These are phyloP conservation scores for Camponotus fellah DNA, from an alignment of 2,888 invertebrate species.

Conservation along the genomic window DNA sequence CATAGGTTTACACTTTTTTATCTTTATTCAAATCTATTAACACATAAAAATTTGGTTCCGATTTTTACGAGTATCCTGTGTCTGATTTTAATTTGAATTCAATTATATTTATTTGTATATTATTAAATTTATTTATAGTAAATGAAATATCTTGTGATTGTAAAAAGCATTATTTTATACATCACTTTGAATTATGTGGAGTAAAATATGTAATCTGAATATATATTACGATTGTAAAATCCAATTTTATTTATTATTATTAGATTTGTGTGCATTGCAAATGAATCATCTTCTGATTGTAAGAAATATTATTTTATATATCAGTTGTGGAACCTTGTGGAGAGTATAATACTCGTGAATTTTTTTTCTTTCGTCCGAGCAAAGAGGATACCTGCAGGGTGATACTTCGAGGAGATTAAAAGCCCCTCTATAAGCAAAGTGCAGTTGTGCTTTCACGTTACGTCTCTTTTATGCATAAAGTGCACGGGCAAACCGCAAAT, in stretches of 20 bases:
- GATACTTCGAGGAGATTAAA: constrained; percentile 62
- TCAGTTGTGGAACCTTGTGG: not conserved
- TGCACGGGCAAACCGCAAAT: constrained; percentile 70
- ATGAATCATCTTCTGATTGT: too few relatives aligned
- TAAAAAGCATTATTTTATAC: constrained; percentile 9
- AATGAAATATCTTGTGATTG: too few relatives aligned
- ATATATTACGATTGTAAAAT: too few relatives aligned
- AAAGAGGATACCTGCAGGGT: constrained; percentile 45
- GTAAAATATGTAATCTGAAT: too few relatives aligned
- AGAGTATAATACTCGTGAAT: constrained; percentile 7
- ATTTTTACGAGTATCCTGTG: too few relatives aligned
- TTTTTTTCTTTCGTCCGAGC: constrained; percentile 23
- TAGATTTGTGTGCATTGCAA: not conserved
- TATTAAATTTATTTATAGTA: constrained; percentile 11
- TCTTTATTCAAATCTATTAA: too few relatives aligned
- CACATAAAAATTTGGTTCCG: too few relatives aligned
- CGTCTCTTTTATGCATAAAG: constrained; percentile 74
- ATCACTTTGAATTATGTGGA: not conserved
- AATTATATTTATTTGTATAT: constrained; percentile 4
- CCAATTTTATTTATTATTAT: too few relatives aligned
- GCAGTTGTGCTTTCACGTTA: constrained; percentile 69
- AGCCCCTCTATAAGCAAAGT: constrained; percentile 43
- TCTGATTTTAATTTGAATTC: not conserved
- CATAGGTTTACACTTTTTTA: too few relatives aligned
- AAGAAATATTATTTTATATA: constrained; percentile 14